These are phyloP conservation scores for Fregata magnificens DNA, from an alignment of 2,113 vertebrate species.

Conservation along the genomic window DNA sequence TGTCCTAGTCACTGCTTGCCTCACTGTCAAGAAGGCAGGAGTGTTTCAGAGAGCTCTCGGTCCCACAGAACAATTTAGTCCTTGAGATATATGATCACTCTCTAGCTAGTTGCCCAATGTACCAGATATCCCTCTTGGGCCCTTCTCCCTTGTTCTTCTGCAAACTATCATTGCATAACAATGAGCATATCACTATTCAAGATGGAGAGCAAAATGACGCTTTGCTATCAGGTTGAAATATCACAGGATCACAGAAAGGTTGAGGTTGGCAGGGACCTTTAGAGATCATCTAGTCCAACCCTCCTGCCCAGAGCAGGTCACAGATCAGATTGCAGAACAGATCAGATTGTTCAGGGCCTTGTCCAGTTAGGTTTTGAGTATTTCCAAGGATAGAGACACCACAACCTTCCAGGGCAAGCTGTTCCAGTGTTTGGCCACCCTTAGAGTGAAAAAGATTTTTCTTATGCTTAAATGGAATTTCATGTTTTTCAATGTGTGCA, in stretches of 20 bases:
- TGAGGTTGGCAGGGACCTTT: background rate
- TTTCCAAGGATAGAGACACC: background rate
- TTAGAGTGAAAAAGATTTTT: background rate
- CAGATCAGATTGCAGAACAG: background rate
- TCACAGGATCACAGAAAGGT: background rate
- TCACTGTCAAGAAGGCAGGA: background rate
- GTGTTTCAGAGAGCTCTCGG: background rate
- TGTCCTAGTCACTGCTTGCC: accelerated
- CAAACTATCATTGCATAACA: background rate
- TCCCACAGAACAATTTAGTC: background rate
- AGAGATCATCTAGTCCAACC: background rate
- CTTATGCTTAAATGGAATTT: background rate
- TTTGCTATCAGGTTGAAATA: background rate
- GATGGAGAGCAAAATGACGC: background rate
- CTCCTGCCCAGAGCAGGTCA: background rate
- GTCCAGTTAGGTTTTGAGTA: background rate
- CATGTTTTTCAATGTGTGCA: background rate
- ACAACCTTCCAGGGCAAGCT: background rate
- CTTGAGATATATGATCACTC: background rate
- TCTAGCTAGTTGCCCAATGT: background rate
- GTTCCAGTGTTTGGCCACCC: background rate
- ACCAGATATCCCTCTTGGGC: background rate
- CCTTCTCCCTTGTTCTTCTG: background rate
- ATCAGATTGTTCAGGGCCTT: background rate
- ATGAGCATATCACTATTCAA: background rate